Base-by-base conservation (phyloP, 1,140 invertebrate species). In the Conus ventricosus region DNA sequence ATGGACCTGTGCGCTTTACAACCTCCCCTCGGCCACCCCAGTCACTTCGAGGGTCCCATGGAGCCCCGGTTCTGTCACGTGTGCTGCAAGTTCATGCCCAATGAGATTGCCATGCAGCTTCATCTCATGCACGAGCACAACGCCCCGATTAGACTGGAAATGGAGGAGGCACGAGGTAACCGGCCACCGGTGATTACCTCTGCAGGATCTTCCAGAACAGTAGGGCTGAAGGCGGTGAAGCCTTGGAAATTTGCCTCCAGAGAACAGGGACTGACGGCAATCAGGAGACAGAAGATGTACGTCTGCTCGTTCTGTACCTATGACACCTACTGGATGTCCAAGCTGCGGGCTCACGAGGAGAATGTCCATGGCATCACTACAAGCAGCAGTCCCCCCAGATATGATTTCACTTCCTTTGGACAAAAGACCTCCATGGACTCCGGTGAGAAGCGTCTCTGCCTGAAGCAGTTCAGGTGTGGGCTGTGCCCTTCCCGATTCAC, bases 271-370 rank as follows among this genome's bases (percentile, higher is more conserved):
- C 90, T 53, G 90, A 92, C 85, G 95, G 80, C 80, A 17, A 54
- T 60, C 39, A 23, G 78, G n/a, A 55, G 27, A 80, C 90, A 92
- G 84, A 97, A 98, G 94, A 97, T 97, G 54, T 99, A 98, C 94
- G 97, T 97, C 81, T 99, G 98, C 95, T 97, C 97, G 1, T 97
- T 97, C 92, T 99, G 98, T 92, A 97, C 97, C 76, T 99, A 98
- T 94, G 97, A 97, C n/a, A 98, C 98, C 25, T 96, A 97, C 86
- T 97, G 98, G 91, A 96, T 98, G 87, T 97, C 98, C 53, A 98
- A 98, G 93, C 96, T 99, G 87, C 98, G 98, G 94, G 97, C 98
- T 53, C 98, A 99, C 96, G 98, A 99, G 93, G 96, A 97, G 91
- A 97, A 97, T 20, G 92, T 93, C 39, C 93, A 95, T 90, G 90